phyloP scores from a whole-genome alignment of 2,888 invertebrate species.

The Brassicogethes aeneus region DNA sequence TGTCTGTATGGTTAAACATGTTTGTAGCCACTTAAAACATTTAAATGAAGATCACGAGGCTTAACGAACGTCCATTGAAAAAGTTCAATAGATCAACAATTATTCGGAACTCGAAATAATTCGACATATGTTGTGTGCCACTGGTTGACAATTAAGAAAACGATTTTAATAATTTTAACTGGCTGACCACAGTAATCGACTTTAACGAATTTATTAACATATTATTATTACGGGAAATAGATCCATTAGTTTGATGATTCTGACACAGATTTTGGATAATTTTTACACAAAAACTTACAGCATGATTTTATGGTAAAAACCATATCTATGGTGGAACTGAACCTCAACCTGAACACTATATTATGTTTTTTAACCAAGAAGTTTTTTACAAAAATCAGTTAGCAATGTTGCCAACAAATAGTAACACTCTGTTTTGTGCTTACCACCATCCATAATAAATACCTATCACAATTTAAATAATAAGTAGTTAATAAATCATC shows the following conservation, averaged over 20 bases:
- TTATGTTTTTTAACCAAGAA: no score
- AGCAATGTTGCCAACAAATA: no score
- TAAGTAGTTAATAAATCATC: no score
- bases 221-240: background rate
- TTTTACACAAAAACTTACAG: no score
- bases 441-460: no score
- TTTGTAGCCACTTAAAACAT: background rate
- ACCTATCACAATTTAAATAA: no score
- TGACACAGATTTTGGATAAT: background rate
- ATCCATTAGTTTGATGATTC: background rate
- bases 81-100: background rate
- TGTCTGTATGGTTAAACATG: no score
- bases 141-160: slow-evolving; percentile 3
- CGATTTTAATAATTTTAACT: background rate
- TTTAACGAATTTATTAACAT: slow-evolving; percentile 1
- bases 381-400: background rate
- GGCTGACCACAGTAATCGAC: background rate
- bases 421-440: no score
- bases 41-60: background rate
- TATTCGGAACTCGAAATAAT: background rate
- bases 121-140: slow-evolving; percentile 5
- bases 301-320: no score
- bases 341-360: no score
- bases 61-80: background rate
- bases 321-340: no score